Evolutionary conservation across 2,888 invertebrate genomes (phyloP).

Genomic region (Tenthredo distinguenda): DNA sequence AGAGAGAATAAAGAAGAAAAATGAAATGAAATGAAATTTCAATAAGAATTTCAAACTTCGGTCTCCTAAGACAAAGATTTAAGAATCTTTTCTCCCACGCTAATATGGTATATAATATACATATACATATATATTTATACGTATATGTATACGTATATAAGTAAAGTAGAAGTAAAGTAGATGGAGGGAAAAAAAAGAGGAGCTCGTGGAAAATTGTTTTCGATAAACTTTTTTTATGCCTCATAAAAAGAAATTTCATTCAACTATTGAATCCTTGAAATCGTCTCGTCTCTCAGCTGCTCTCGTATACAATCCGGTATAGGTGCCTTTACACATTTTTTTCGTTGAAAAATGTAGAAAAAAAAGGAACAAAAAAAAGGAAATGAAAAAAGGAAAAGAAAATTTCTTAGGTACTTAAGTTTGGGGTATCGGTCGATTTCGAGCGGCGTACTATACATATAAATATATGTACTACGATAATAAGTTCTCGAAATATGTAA

Average conservation of each 20-base stretch:
- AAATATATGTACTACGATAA: neutral
- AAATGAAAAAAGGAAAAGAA: neutral
- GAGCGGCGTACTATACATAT: neutral
- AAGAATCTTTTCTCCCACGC: neutral
- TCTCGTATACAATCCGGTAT: slow-evolving; percentile 12
- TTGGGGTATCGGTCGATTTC: neutral
- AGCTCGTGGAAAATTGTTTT: slow-evolving; percentile 10
- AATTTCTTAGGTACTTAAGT: neutral
- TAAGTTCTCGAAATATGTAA: neutral
- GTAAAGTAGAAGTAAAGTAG: neutral
- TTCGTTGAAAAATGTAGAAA: neutral
- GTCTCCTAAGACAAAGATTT: neutral
- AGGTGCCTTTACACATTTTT: neutral
- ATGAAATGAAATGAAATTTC: no score
- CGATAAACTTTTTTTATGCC: slow-evolving; percentile 38
- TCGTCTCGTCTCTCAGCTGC: slow-evolving; percentile 19
- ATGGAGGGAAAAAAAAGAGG: neutral
- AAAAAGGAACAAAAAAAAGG: neutral
- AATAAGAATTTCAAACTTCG: neutral
- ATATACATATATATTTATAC: no score
- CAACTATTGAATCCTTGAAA: slow-evolving; percentile 29
- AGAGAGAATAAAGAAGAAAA: no score
- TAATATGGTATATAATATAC: no score
- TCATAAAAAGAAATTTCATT: slow-evolving; percentile 44
- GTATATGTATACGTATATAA: neutral